Evolutionary conservation across 2,888 invertebrate species (phyloP).

Genomic region (Platycnemis pennipes): DNA sequence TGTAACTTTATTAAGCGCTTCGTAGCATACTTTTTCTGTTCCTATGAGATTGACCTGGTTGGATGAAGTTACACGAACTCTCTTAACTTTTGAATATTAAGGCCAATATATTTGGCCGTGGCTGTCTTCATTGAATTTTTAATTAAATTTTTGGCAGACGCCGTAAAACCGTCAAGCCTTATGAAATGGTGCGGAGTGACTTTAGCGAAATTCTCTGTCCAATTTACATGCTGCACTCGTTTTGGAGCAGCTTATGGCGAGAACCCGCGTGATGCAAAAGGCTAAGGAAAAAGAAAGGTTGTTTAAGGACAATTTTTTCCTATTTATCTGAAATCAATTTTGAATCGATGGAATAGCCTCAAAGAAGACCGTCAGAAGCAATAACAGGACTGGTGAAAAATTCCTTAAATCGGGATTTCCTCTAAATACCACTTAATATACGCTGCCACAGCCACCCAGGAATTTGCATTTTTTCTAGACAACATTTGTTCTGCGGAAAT

Average conservation of each 20-base stretch:
- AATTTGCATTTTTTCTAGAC: too few species aligned
- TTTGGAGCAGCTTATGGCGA: background rate
- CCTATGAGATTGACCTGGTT: constrained; percentile 34
- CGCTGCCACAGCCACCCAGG: too few species aligned
- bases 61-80: constrained; percentile 20
- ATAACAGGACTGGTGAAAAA: too few species aligned
- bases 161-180: background rate
- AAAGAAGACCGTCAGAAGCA: background rate
- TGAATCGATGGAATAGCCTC: background rate
- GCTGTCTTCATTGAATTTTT: constrained; percentile 2
- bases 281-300: background rate
- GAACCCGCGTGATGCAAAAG: background rate
- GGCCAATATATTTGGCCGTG: constrained; percentile 31
- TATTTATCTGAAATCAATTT: background rate
- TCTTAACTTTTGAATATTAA: constrained; percentile 40
- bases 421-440: too few species aligned
- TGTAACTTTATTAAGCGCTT: background rate
- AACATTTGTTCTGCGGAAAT: too few species aligned
- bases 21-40: background rate
- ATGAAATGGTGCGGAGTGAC: background rate
- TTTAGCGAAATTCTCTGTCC: background rate
- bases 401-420: too few species aligned
- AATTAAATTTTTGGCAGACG: constrained; percentile 19
- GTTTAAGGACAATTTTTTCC: background rate
- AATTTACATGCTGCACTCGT: background rate